Percentiles rank a stretch among this genome's conserved stretches.
phyloP scores from a whole-genome alignment of 1,140 invertebrate species.

The Drosophila kepulauana region DNA sequence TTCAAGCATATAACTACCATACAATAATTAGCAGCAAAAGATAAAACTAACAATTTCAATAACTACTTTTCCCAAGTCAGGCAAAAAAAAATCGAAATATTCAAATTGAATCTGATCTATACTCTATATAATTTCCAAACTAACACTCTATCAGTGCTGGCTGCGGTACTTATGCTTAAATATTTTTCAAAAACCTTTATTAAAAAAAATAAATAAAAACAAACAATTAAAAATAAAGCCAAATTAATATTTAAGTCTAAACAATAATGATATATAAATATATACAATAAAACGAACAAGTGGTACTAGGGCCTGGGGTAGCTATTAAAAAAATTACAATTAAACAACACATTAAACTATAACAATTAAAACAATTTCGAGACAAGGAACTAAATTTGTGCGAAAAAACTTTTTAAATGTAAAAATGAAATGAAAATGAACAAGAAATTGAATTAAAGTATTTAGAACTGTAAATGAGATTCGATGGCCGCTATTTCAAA shows the following conservation, averaged over 20 bases:
- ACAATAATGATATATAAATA: slow-evolving; percentile 60
- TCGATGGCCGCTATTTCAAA: slow-evolving; percentile 52
- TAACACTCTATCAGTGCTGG: slow-evolving; percentile 36
- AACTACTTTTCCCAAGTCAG: slow-evolving; percentile 1
- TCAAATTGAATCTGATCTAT: slow-evolving; percentile 14
- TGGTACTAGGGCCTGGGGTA: slow-evolving; percentile 80
- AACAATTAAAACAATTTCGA: slow-evolving; percentile 57
- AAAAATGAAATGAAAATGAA: slow-evolving; percentile 45
- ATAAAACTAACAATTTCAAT: slow-evolving; percentile 4
- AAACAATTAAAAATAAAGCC: slow-evolving; percentile 54
- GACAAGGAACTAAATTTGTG: slow-evolving; percentile 61
- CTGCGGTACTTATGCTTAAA: slow-evolving; percentile 59
- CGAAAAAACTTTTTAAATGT: slow-evolving; percentile 71
- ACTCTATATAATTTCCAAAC: slow-evolving; percentile 21
- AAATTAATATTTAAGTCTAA: slow-evolving; percentile 76
- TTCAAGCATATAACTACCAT: slow-evolving; percentile 21
- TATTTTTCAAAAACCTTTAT: slow-evolving; percentile 31
- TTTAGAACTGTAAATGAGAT: slow-evolving; percentile 55
- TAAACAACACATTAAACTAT: slow-evolving; percentile 48
- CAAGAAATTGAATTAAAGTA: slow-evolving; percentile 28
- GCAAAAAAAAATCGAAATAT: not conserved
- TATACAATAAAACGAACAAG: slow-evolving; percentile 35
- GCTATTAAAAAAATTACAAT: slow-evolving; percentile 59
- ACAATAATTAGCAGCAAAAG: slow-evolving; percentile 30
- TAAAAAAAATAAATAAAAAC: slow-evolving; percentile 61